Evolutionary conservation across 2,888 invertebrate genomes (phyloP).

Genomic region (Cylloceria caligata): DNA sequence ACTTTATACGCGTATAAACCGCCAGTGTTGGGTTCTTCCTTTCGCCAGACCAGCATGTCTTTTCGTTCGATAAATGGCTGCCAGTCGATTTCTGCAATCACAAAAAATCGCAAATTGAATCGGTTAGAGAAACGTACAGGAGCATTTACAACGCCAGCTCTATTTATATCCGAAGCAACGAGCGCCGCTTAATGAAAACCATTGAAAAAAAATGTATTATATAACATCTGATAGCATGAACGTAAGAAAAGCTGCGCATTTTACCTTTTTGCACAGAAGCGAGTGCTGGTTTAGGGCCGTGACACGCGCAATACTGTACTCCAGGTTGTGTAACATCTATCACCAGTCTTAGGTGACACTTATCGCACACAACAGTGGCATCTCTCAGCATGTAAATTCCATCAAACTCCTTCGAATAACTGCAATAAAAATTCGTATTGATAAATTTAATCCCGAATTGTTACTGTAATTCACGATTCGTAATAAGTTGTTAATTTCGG

Average conservation of each 20-base stretch:
- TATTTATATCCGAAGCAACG: conserved; percentile 49
- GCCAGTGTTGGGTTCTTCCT: conserved; percentile 87
- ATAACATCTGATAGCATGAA: conserved; percentile 3
- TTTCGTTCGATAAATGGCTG: conserved; percentile 92
- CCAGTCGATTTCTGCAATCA: conserved; percentile 87
- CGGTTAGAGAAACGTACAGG: too few relatives aligned
- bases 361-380: conserved; percentile 86
- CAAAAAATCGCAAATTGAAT: too few relatives aligned
- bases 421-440: conserved; percentile 70
- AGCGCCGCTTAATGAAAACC: conserved; percentile 7
- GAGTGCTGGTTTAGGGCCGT: conserved; percentile 70
- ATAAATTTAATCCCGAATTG: not conserved
- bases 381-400: conserved; percentile 86
- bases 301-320: conserved; percentile 85
- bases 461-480: not conserved
- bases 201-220: conserved; percentile 43
- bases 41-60: conserved; percentile 93
- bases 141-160: not conserved
- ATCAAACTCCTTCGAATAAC: conserved; percentile 87
- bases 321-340: conserved; percentile 83
- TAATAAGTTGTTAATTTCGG: not conserved
- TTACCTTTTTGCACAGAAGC: conserved; percentile 65
- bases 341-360: conserved; percentile 84
- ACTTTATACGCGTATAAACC: conserved; percentile 94
- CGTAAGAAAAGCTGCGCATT: conserved; percentile 63